Percentiles rank a stretch among this genome's conserved stretches.
Evolutionary conservation across 2,888 invertebrate genomes (phyloP).

Genomic region (Metellina segmentata): DNA sequence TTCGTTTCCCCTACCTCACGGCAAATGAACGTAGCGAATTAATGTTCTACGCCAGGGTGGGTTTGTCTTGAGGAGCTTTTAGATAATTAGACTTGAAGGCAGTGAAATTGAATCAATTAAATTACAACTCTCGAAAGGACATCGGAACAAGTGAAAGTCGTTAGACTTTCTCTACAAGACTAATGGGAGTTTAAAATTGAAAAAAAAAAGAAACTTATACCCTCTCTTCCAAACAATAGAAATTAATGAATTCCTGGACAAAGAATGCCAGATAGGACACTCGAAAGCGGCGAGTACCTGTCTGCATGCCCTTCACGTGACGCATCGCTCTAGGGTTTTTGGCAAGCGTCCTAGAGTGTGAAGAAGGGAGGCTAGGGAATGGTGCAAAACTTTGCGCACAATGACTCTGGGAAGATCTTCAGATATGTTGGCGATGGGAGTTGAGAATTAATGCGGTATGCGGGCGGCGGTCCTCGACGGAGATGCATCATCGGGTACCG

Average conservation of each 20-base stretch:
- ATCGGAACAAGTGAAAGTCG: constrained; percentile 30
- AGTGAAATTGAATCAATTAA: constrained; percentile 16
- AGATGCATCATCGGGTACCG: neutral
- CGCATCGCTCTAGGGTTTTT: constrained; percentile 45
- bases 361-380: neutral
- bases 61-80: no score
- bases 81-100: neutral
- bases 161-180: constrained; percentile 37
- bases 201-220: neutral
- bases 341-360: constrained; percentile 32
- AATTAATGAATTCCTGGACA: constrained; percentile 31
- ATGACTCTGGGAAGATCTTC: constrained; percentile 26
- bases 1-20: no score
- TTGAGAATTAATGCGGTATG: constrained; percentile 56
- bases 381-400: constrained; percentile 31
- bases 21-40: neutral
- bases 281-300: constrained; percentile 22
- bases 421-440: constrained; percentile 25
- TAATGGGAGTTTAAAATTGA: constrained; percentile 7
- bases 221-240: constrained; percentile 19
- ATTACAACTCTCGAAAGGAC: constrained; percentile 18
- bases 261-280: constrained; percentile 19
- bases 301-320: constrained; percentile 13
- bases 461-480: neutral
- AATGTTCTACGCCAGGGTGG: neutral